Evolutionary conservation across 2,797 vertebrate species (phyloP).

Genomic region (Chelidonichthys spinosus): DNA sequence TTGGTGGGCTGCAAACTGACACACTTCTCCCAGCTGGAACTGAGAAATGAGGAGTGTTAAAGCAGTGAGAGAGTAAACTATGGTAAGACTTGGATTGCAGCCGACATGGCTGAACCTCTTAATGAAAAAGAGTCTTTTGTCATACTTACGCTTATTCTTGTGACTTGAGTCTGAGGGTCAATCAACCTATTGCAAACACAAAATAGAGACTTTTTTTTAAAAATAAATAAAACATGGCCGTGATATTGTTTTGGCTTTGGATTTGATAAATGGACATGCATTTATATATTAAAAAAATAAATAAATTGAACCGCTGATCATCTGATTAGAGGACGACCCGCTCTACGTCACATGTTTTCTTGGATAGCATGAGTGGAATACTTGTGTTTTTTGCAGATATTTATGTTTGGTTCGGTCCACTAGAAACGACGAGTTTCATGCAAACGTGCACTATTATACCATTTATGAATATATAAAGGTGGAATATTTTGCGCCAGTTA

Average conservation of each 20-base stretch:
- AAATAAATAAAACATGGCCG: background rate
- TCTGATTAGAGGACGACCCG: too few species aligned
- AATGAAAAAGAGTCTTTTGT: background rate
- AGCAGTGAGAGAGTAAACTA: background rate
- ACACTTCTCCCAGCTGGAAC: constrained; percentile 93
- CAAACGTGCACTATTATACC: background rate
- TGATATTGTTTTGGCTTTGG: too few species aligned
- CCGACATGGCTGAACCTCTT: background rate
- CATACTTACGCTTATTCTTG: constrained; percentile 92
- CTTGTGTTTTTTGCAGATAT: background rate
- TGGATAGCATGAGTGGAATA: background rate
- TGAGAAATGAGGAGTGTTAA: constrained; percentile 55
- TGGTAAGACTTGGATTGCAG: background rate
- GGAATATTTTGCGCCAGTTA: background rate
- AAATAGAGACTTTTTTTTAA: background rate
- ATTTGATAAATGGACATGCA: too few species aligned
- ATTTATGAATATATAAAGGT: background rate
- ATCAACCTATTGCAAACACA: constrained; percentile 87
- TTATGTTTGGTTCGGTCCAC: background rate
- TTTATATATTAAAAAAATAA: too few species aligned
- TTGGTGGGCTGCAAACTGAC: constrained; percentile 94
- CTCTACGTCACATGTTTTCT: background rate
- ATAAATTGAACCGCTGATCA: too few species aligned
- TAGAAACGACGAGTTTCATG: too few species aligned
- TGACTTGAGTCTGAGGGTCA: constrained; percentile 98